These are phyloP conservation scores for Pelecanoides urinatrix DNA, from an alignment of 2,113 vertebrate species.

Conservation along the genomic window DNA sequence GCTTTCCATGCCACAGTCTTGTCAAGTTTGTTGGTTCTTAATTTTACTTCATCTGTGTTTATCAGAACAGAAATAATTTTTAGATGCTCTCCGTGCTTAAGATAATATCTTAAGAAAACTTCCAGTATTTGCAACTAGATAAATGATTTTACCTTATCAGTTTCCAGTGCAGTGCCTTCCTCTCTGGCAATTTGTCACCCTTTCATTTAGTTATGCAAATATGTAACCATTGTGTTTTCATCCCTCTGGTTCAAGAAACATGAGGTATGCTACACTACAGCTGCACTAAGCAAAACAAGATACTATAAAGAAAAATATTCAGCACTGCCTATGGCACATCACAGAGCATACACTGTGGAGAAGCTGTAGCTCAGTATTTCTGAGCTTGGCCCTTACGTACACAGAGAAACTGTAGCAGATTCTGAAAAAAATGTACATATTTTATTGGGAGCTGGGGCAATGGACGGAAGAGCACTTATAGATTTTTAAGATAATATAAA, in stretches of 20 bases:
- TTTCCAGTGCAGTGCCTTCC: neutral
- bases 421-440: neutral
- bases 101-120: neutral
- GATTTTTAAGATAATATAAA: neutral
- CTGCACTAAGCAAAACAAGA: neutral
- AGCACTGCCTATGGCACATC: neutral
- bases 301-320: neutral
- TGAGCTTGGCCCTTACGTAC: neutral
- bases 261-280: neutral
- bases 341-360: neutral
- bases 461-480: neutral
- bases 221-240: neutral
- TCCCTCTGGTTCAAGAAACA: neutral
- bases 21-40: neutral
- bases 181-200: neutral
- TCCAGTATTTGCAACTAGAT: neutral
- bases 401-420: neutral
- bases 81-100: neutral
- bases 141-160: neutral
- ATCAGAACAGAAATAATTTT: slow-evolving; percentile 1
- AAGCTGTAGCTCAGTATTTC: neutral
- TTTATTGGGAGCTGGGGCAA: slow-evolving; percentile 8
- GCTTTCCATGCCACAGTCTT: neutral
- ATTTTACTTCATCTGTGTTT: neutral
- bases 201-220: neutral